Conservation (phyloP, 2,797 vertebrate genomes). For the Darevskia mixta region DNA sequence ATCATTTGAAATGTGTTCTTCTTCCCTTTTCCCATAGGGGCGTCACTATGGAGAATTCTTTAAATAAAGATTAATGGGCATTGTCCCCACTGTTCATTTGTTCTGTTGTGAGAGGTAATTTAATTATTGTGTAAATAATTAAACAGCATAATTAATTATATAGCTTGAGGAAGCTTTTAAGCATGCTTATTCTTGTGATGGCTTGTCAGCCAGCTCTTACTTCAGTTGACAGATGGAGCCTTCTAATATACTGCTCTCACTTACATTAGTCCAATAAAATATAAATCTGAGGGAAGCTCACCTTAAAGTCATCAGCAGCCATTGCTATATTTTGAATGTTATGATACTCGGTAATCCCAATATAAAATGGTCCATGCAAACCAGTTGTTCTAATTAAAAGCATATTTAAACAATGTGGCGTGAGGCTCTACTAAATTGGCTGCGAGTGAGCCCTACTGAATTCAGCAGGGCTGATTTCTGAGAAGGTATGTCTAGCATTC, state of each 20-base stretch:
- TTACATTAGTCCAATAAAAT: slow-evolving; percentile 24
- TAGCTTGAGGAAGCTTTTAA: slow-evolving; percentile 75
- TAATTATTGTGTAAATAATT: slow-evolving; percentile 71
- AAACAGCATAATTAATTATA: slow-evolving; percentile 70
- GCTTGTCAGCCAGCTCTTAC: slow-evolving; percentile 50
- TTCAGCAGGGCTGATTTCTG: not conserved
- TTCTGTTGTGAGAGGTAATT: slow-evolving; percentile 64
- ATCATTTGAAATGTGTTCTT: slow-evolving; percentile 4
- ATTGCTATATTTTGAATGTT: not conserved
- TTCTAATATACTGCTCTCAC: slow-evolving; percentile 30
- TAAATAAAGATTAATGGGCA: slow-evolving; percentile 64
- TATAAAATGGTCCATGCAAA: not conserved
- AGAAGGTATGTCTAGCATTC: not conserved
- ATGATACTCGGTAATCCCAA: not conserved
- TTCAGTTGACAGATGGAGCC: slow-evolving; percentile 22
- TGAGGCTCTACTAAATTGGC: not conserved
- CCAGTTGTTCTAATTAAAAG: not conserved
- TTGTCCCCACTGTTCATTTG: slow-evolving; percentile 57
- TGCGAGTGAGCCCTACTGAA: not conserved
- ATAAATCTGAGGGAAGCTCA: slow-evolving; percentile 18
- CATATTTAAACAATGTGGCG: not conserved
- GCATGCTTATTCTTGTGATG: slow-evolving; percentile 59
- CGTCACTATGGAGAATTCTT: slow-evolving; percentile 52
- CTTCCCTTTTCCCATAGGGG: not conserved
- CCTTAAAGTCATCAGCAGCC: not conserved